Base-by-base conservation (phyloP, 2,888 invertebrate species). In the Nymphalis polychloros region DNA sequence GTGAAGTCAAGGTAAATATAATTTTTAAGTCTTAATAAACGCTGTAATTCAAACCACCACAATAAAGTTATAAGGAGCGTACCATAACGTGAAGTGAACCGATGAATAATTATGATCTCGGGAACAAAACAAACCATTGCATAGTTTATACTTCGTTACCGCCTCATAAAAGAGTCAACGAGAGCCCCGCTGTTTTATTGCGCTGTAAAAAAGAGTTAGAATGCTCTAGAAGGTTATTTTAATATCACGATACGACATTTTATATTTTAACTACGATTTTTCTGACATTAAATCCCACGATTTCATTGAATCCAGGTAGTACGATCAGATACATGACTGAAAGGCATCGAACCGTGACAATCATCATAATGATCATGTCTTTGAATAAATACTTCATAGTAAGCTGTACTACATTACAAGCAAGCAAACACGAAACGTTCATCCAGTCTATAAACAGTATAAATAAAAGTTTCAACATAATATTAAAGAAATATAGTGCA, bases 81-180 rank as follows among this genome's bases (percentile, higher is more conserved):
- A 31, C 47, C 63, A 27, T 64, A 65, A 59, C 55, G 57, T 53
- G 62, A 69, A 72, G 68, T 68, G 67, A 60, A 61, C 67, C 71
- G 71, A 71, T 71, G 69, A 71, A 76, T 73, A 71, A 69, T 76
- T 74, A 73, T 63, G 65, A 63, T 69, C 60, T 64, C 63, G 67
- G 67, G 67, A 73, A 70, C 72, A 75, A 71, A 73, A 72, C 67
- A 71, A 75, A 67, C 68, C 73, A 71, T 74, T 76, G 76, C 75
- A 75, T 76, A 76, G 73, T 78, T 78, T 74, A 78, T 76, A 74
- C 73, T 74, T 77, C 75, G 76, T 80, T 76, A 78, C 73, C 75
- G 72, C 66, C 69, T 71, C 75, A 73, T 79, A 79, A 78, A 79
- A 77, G 72, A 76, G 73, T 77, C 78, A 74, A 71, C 77, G 75